Percentiles rank a stretch among this genome's conserved stretches.
Conservation (phyloP, 2,113 vertebrate genomes). For the Periophthalmodon schlosseri region DNA sequence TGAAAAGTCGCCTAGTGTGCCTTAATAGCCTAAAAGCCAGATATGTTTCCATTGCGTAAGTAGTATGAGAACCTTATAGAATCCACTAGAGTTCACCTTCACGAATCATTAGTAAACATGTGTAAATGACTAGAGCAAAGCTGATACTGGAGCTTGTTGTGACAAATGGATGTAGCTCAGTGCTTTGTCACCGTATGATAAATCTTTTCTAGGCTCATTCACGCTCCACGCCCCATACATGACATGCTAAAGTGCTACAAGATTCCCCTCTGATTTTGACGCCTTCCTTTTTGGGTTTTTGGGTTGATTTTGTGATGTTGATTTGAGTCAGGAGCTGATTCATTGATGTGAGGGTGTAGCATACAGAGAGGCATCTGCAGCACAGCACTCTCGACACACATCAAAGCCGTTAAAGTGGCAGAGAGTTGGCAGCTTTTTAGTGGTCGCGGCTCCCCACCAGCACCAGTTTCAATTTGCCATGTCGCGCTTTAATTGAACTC, state of each 20-base stretch:
- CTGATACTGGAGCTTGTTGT: background rate
- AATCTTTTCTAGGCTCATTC: background rate
- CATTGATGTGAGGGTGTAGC: conserved; percentile 30
- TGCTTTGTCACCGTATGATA: background rate
- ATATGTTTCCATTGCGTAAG: background rate
- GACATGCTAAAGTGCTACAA: background rate
- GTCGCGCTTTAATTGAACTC: conserved; percentile 9
- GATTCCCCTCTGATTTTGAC: background rate
- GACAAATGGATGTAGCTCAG: background rate
- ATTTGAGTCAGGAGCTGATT: conserved; percentile 24
- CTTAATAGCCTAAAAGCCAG: background rate
- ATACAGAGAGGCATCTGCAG: conserved; percentile 48
- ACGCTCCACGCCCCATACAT: conserved; percentile 3
- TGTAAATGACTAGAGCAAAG: conserved; percentile 5
- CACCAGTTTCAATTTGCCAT: conserved; percentile 19
- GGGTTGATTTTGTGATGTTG: background rate
- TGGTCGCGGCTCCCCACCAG: conserved; percentile 9
- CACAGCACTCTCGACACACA: conserved; percentile 38
- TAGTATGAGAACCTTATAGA: background rate
- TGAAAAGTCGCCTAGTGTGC: too few relatives aligned
- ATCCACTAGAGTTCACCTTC: background rate
- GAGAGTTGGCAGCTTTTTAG: conserved; percentile 27
- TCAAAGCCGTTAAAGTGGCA: conserved; percentile 43
- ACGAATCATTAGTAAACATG: background rate
- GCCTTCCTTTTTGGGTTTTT: background rate